Percentiles rank a stretch among this genome's conserved stretches.
Evolutionary conservation across 2,113 vertebrate species (phyloP).

Genomic region (Campylomormyrus tamandua): DNA sequence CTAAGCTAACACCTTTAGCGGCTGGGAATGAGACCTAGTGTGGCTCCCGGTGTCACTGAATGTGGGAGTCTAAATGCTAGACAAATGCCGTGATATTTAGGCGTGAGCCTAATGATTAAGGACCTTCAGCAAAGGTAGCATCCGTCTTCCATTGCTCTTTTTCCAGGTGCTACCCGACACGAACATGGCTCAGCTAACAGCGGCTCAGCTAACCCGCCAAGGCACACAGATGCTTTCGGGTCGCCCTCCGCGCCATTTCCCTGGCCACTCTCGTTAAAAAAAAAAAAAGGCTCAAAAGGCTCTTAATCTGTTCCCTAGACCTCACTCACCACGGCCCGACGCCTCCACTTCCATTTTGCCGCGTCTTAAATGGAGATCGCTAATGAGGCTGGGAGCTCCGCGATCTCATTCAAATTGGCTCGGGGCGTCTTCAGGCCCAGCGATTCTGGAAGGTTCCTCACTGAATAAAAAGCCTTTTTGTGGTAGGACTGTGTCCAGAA

Average conservation of each 20-base stretch:
- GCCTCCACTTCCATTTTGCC: constrained; percentile 61
- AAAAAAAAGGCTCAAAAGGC: constrained; percentile 47
- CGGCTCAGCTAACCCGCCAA: constrained; percentile 53
- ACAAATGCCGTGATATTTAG: background rate
- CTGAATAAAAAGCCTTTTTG: constrained; percentile 48
- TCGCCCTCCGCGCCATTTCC: constrained; percentile 46
- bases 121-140: background rate
- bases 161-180: constrained; percentile 12
- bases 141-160: background rate
- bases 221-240: constrained; percentile 55
- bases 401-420: constrained; percentile 54
- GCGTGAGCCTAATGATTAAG: background rate
- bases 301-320: constrained; percentile 44
- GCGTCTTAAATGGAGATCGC: constrained; percentile 59
- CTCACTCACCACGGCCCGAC: constrained; percentile 45
- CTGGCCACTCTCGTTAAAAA: constrained; percentile 43
- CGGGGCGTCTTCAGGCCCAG: constrained; percentile 43
- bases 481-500: constrained; percentile 26
- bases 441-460: constrained; percentile 47
- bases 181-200: constrained; percentile 56
- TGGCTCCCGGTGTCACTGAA: background rate
- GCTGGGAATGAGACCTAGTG: background rate
- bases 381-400: constrained; percentile 55
- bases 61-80: background rate
- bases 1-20: background rate